Evolutionary conservation across 2,113 vertebrate genomes (phyloP).

Genomic region (Tychaedon coryphoeus): DNA sequence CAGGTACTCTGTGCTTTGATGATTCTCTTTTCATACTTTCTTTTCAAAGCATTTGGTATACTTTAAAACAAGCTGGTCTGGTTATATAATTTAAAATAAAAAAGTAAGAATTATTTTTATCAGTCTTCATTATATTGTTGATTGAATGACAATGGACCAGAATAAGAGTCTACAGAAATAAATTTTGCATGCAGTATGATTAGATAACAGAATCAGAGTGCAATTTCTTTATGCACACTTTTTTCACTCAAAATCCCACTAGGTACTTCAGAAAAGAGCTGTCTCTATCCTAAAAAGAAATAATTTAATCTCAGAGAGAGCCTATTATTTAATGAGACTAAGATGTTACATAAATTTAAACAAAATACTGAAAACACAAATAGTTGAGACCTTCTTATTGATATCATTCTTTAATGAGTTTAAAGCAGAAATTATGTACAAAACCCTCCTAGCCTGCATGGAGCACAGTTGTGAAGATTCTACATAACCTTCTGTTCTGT

Average conservation of each 20-base stretch:
- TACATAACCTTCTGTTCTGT: neutral
- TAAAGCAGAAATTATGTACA: neutral
- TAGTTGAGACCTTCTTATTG: neutral
- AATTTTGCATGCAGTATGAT: neutral
- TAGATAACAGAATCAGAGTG: neutral
- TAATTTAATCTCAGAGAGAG: neutral
- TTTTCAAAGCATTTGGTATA: neutral
- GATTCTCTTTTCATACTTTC: neutral
- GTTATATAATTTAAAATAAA: neutral
- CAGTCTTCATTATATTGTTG: neutral
- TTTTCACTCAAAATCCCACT: neutral
- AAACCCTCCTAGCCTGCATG: neutral
- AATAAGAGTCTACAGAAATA: neutral
- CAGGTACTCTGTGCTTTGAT: neutral
- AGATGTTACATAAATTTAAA: neutral
- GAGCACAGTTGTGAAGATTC: neutral
- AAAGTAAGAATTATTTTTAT: neutral
- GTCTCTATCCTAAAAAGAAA: neutral
- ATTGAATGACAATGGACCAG: neutral
- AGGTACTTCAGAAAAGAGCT: neutral
- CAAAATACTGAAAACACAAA: neutral
- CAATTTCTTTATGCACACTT: neutral
- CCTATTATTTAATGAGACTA: neutral
- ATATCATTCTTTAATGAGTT: neutral
- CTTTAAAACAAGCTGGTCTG: neutral